Base-by-base conservation (phyloP, 2,113 vertebrate genomes). In the Sander vitreus region DNA sequence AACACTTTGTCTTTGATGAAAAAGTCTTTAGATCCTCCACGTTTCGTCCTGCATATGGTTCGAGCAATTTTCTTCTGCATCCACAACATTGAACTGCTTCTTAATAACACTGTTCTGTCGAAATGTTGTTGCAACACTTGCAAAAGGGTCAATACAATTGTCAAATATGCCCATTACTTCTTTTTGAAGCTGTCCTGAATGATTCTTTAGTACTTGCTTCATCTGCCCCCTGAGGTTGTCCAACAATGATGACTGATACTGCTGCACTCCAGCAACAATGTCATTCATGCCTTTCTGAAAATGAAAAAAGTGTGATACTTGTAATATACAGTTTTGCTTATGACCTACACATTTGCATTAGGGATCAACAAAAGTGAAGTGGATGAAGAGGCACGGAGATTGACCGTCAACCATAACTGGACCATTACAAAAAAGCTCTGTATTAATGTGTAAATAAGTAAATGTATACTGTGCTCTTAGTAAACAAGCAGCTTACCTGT, bases 181-280 rank as follows among this genome's bases (percentile, higher is more conserved):
- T 66, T 69, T 78, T 57, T 79, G 13, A 57, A 83, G 65, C 11
- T 81, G 65, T 59, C 66, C 33, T 1, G n/a, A 76, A 55, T 87
- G 79, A 36, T 72, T 83, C 36, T 39, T 71, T 58, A 85, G 45
- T 58, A 85, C 36, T 1, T 11, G n/a, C 60, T 80, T 36, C 2
- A 50, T 65, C 69, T 80, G 78, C 7, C 13, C 57, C 51, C 60
- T 72, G 13, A 73, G 60, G 25, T 71, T 78, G 82, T 58, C 36
- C 87, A 89, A 1, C 25, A 89, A 51, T 73, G 82, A 87, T 39
- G 59, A 84, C 23, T 83, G 83, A 30, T 88, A 88, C 71, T 81
- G 76, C 71, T 89, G 83, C 15, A 85, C 74, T 2, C 62, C 62
- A 76, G 36, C 62, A 66, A 75, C 60, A 64, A 55, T 65, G 59